Evolutionary conservation across 2,888 invertebrate species (phyloP).

Genomic region (Agrochola circellaris): DNA sequence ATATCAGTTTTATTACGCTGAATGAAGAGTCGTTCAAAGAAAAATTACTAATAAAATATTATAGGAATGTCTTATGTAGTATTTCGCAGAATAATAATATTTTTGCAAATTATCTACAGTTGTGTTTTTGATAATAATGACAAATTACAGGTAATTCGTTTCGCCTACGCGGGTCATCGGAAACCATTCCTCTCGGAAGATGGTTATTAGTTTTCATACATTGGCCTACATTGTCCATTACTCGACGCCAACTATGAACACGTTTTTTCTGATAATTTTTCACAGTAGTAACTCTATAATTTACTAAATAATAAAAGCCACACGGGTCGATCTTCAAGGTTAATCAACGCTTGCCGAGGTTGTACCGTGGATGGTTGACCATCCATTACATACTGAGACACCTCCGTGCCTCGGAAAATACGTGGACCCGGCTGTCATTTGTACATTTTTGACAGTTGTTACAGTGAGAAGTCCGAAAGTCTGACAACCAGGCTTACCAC

Average conservation of each 20-base stretch:
- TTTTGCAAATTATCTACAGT: neutral
- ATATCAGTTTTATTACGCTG: conserved; percentile 19
- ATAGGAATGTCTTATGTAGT: neutral
- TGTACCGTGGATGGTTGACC: too few species aligned
- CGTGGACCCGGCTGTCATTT: too few species aligned
- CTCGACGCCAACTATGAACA: neutral
- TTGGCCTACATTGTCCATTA: conserved; percentile 31
- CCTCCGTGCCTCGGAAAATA: too few species aligned
- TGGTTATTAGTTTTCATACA: neutral
- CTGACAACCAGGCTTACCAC: too few species aligned
- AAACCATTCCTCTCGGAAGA: conserved; percentile 10
- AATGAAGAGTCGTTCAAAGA: conserved; percentile 28
- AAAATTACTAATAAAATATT: conserved; percentile 26
- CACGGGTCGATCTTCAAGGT: too few species aligned
- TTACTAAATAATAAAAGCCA: too few species aligned
- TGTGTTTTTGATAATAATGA: neutral
- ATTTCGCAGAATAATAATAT: conserved; percentile 25
- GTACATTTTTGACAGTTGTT: too few species aligned
- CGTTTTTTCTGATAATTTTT: neutral
- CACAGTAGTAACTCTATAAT: neutral
- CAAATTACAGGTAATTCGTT: conserved; percentile 20
- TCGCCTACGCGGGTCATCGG: neutral
- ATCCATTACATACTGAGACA: too few species aligned
- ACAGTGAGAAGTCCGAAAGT: too few species aligned
- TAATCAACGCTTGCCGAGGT: too few species aligned